Conservation (phyloP, 2,113 vertebrate species). For the Hyperopisus bebe region DNA sequence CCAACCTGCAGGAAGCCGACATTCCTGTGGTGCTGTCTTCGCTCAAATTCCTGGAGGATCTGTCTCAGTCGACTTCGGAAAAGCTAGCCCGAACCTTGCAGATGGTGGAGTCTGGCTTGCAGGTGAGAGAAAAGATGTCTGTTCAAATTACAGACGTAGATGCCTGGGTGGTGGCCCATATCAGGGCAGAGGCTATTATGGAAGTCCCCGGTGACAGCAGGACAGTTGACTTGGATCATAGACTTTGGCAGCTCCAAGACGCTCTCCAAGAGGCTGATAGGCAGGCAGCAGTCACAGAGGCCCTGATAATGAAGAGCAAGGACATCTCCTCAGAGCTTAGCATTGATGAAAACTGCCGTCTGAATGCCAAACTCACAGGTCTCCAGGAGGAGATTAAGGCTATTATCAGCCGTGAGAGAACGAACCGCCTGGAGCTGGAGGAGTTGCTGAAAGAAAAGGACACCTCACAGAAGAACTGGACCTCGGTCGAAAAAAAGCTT, state of each 20-base stretch:
- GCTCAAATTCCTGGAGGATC: conserved; percentile 59
- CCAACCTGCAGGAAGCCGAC: conserved; percentile 54
- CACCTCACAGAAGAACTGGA: conserved; percentile 53
- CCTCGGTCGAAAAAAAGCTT: conserved; percentile 58
- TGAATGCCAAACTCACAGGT: conserved; percentile 64
- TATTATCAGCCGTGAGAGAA: conserved; percentile 58
- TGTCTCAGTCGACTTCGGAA: conserved; percentile 64
- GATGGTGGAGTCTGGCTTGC: conserved; percentile 67
- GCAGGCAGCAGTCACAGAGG: conserved; percentile 54
- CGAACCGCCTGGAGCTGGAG: conserved; percentile 57
- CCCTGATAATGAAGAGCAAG: conserved; percentile 59
- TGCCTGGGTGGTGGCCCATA: conserved; percentile 55
- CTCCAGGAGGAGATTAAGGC: conserved; percentile 65
- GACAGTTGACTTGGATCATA: conserved; percentile 48
- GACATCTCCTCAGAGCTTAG: conserved; percentile 62
- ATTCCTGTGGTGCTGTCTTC: conserved; percentile 53
- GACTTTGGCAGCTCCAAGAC: conserved; percentile 50
- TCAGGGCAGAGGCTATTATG: conserved; percentile 41
- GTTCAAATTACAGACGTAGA: conserved; percentile 66
- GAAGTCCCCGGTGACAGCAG: conserved; percentile 35
- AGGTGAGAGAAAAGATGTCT: conserved; percentile 68
- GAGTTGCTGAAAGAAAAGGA: conserved; percentile 47
- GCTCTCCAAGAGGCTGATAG: conserved; percentile 60
- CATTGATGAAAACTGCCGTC: conserved; percentile 66
- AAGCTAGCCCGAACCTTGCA: conserved; percentile 62